phyloP scores from a whole-genome alignment of 2,888 invertebrate genomes.

The Machimus rusticus region DNA sequence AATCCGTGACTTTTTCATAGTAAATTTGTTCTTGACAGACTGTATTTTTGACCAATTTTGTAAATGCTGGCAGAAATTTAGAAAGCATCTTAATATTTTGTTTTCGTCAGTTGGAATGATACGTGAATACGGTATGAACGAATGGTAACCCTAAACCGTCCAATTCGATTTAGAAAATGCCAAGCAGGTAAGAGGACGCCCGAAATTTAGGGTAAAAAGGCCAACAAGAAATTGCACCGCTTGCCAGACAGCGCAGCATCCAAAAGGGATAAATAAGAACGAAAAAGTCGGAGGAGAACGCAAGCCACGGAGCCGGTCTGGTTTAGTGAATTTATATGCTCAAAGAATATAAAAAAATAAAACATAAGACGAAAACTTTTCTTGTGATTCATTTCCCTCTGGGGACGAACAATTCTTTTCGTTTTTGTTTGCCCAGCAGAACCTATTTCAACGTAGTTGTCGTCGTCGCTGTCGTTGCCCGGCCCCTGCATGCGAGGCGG shows the following conservation, averaged over 20 bases:
- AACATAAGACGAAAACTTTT: slow-evolving; percentile 20
- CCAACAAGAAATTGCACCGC: slow-evolving; percentile 4
- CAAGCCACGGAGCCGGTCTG: neutral
- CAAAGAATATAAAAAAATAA: neutral
- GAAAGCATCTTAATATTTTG: neutral
- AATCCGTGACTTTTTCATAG: too few relatives aligned
- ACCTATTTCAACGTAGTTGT: slow-evolving; percentile 2
- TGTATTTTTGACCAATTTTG: too few relatives aligned
- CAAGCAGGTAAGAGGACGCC: slow-evolving; percentile 9
- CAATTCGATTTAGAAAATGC: slow-evolving; percentile 8
- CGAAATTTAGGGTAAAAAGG: slow-evolving; percentile 17
- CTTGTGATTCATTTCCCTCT: slow-evolving; percentile 19
- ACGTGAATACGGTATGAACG: neutral
- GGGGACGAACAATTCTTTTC: slow-evolving; percentile 25
- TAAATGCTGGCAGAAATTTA: too few relatives aligned
- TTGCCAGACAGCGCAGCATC: neutral
- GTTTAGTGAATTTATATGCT: slow-evolving; percentile 16
- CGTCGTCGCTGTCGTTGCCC: neutral
- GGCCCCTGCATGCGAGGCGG: neutral
- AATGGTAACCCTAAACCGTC: neutral
- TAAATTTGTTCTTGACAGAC: too few relatives aligned
- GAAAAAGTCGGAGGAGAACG: neutral
- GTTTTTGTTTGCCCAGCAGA: neutral
- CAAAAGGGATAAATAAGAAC: slow-evolving; percentile 1
- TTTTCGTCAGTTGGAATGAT: neutral